A percentile compares a stretch with the other conserved stretches of the same genome.
Conservation (phyloP, 2,113 vertebrate genomes). For the Pteropus alecto region DNA sequence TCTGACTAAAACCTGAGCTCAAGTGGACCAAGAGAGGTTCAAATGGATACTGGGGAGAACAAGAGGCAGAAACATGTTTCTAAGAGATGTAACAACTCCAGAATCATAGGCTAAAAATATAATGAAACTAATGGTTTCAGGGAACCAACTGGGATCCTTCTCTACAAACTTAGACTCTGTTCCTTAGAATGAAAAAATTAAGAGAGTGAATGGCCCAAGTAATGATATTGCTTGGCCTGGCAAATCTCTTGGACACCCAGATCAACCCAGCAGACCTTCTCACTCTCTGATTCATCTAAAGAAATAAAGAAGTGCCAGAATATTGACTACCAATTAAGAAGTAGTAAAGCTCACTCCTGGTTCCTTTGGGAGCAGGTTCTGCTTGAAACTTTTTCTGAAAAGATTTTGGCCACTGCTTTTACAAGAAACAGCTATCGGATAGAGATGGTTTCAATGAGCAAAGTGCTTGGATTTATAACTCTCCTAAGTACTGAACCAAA, state of each 20-base stretch:
- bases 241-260: background rate
- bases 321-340: background rate
- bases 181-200: background rate
- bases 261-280: background rate
- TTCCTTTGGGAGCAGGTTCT: background rate
- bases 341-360: background rate
- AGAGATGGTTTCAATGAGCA: background rate
- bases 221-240: background rate
- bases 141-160: background rate
- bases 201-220: background rate
- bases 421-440: background rate
- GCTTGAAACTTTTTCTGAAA: slow-evolving; percentile 26
- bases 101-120: background rate
- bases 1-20: background rate
- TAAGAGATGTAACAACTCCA: background rate
- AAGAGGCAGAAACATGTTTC: background rate
- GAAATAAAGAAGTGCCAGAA: background rate
- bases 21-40: background rate
- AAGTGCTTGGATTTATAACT: slow-evolving; percentile 42
- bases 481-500: slow-evolving; percentile 45
- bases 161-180: background rate
- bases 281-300: background rate
- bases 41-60: background rate
- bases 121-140: background rate
- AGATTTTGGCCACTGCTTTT: background rate